Evolutionary conservation across 2,797 vertebrate genomes (phyloP), one percentile per base, ranked within the genome.

Genomic region (Apogon hyalosoma): DNA sequence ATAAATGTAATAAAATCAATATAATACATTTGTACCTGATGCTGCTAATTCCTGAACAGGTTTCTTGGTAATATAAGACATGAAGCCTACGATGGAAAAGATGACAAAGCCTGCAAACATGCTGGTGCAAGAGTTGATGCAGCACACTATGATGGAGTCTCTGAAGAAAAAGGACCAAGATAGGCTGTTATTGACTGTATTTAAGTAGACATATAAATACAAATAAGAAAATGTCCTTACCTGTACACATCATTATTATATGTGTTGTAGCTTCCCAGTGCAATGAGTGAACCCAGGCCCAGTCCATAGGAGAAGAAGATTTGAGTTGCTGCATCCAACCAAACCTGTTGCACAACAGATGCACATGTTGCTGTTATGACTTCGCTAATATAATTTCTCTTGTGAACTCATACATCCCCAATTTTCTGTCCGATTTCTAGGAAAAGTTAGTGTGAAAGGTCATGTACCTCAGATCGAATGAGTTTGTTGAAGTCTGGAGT

Each of bases 61-160:
- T 79, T 95, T 97, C 88, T 96, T 98, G 0, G 96, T 96, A 87
- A 97, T 94, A 84, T 95, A 59, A 0, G 96, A 95, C 96, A 98
- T 98, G 88, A 98, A 98, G 56, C 96, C 96, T 11, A 98, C 95
- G 2, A 98, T 96, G 69, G 96, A 97, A 88, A 98, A 98, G 88
- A 98, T 97, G 83, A 98, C 96, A 1, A 97, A 90, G 24, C 96
- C 96, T 0, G 96, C 96, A 73, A 97, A 98, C 88, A 97, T 82
- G 79, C 96, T 97, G 46, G 96, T 97, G 81, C 87, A 95, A 70
- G 96, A 97, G 87, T 97, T 98, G 84, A 97, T 95, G 70, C 91
- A 94, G 64, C 96, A 98, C 15, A 98, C 96, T 5, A 97, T 97
- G 63, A 98, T 89, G 68, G 95, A 95, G 85, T 98, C 96, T 89